Evolutionary conservation across 2,888 invertebrate species (phyloP), one percentile per base, ranked within the genome.

Genomic region (Apeira syringaria): DNA sequence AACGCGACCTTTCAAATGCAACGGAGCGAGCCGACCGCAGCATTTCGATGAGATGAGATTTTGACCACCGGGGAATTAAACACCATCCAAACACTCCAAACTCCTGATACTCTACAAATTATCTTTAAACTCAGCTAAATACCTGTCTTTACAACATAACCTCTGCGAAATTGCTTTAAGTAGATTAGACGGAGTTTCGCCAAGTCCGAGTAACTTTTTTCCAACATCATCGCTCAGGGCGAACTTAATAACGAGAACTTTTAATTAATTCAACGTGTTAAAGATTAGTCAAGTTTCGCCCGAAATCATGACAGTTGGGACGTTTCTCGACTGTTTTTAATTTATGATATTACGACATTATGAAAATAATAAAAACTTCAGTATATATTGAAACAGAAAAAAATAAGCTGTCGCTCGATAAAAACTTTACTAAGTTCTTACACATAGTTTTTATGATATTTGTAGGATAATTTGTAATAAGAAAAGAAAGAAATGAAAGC

Each of bases 201-300:
- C 37, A 40, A 47, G 47, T 45, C 43, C 34, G 47, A 44, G 40
- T 48, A 35, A 50, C 43, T 43, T 50, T 65, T 62, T 61, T 61
- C 53, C 46, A 51, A 22, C 45, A 46, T 54, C 58, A 56, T 57
- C 56, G 53, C 53, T 51, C 58, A 41, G 50, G 46, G 64, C 65
- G 70, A 75, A 80, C 70, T 74, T 80, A 80, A 82, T 71, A 76
- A 78, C 68, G 62, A 33, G 63, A 81, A 83, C 71, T 84, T 83
- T 79, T 82, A 81, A 83, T 81, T 77, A 81, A 81, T 76, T 75
- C 75, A 64, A 65, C 68, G 67, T 68, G 66, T 67, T 71, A 68
- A 70, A 65, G 68, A 71, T 69, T 69, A 68, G 68, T 68, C 67
- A 53, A 53, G 53, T 80, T 77, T 70, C 64, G 72, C 62, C 69